Percentiles rank a stretch among this genome's conserved stretches.
phyloP scores from a whole-genome alignment of 2,888 invertebrate genomes.

The Vandiemenella viatica region DNA sequence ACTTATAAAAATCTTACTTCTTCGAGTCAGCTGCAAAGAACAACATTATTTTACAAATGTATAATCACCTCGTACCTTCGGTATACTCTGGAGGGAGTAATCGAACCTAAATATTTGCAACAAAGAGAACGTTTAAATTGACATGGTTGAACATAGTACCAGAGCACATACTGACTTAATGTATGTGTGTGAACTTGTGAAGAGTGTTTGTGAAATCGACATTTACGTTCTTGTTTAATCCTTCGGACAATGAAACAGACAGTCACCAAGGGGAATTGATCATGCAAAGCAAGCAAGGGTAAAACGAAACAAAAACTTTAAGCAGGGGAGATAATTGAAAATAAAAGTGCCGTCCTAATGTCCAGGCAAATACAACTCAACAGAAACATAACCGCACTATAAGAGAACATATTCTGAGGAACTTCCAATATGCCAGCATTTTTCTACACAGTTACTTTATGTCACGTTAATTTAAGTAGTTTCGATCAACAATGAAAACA shows the following conservation, averaged over 20 bases:
- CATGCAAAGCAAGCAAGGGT: slow-evolving; percentile 9
- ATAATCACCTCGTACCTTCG: slow-evolving; percentile 5
- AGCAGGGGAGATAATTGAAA: slow-evolving; percentile 4
- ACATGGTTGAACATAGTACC: too few species aligned
- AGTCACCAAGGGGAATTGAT: slow-evolving; percentile 2
- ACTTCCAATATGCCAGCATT: slow-evolving; percentile 16
- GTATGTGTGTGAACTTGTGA: too few species aligned
- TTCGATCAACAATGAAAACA: too few species aligned
- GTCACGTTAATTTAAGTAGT: too few species aligned
- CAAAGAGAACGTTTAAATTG: too few species aligned
- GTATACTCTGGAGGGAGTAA: not conserved
- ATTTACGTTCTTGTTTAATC: not conserved
- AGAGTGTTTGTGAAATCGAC: too few species aligned
- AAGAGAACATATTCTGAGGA: slow-evolving; percentile 14
- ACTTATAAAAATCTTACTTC: not conserved
- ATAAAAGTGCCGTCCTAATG: slow-evolving; percentile 15
- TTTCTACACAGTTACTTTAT: too few species aligned
- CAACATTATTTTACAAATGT: slow-evolving; percentile 5
- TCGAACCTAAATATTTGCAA: too few species aligned
- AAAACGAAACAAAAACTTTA: slow-evolving; percentile 5
- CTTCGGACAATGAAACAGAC: slow-evolving; percentile 6
- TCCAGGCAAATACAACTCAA: slow-evolving; percentile 17
- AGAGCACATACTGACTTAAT: too few species aligned
- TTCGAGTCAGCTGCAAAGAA: slow-evolving; percentile 10
- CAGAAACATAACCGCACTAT: slow-evolving; percentile 16